Conservation (phyloP, 2,888 invertebrate genomes). For the Epirrhoe tristata region DNA sequence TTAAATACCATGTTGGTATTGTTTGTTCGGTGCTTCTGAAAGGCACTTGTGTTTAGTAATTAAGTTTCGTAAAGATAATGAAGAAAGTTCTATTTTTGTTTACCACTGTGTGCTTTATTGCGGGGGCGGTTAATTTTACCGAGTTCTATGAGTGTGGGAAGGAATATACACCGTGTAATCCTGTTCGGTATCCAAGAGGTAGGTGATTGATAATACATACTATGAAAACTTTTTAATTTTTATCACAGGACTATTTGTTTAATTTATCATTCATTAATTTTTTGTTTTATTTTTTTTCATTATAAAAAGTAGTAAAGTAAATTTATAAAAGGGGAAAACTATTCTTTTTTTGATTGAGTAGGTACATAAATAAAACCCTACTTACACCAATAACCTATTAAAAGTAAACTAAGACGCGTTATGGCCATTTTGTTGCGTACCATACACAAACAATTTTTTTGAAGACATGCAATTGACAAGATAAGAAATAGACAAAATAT, state of each 20-base stretch:
- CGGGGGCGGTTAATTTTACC: slow-evolving; percentile 25
- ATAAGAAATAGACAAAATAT: too few species aligned
- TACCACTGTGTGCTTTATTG: slow-evolving; percentile 42
- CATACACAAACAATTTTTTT: not conserved
- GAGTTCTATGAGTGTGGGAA: slow-evolving; percentile 28
- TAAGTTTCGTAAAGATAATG: slow-evolving; percentile 36
- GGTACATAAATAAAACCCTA: too few species aligned
- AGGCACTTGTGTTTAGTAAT: slow-evolving; percentile 58
- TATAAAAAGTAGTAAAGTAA: too few species aligned
- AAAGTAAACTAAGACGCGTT: not conserved
- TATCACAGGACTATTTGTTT: not conserved
- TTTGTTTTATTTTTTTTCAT: too few species aligned
- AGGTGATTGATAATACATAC: not conserved
- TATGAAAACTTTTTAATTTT: not conserved
- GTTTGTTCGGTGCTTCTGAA: slow-evolving; percentile 56
- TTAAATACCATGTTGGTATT: slow-evolving; percentile 61
- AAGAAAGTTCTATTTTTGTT: slow-evolving; percentile 50
- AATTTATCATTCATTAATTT: too few species aligned
- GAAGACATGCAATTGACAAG: not conserved
- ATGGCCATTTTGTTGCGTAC: not conserved
- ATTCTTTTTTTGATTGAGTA: too few species aligned
- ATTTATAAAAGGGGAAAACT: too few species aligned
- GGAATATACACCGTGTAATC: slow-evolving; percentile 20
- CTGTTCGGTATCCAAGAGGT: slow-evolving; percentile 26
- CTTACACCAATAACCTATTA: too few species aligned